These are phyloP conservation scores for Peromyscus melanophrys DNA, from an alignment of 2,797 vertebrate species.

Conservation along the genomic window DNA sequence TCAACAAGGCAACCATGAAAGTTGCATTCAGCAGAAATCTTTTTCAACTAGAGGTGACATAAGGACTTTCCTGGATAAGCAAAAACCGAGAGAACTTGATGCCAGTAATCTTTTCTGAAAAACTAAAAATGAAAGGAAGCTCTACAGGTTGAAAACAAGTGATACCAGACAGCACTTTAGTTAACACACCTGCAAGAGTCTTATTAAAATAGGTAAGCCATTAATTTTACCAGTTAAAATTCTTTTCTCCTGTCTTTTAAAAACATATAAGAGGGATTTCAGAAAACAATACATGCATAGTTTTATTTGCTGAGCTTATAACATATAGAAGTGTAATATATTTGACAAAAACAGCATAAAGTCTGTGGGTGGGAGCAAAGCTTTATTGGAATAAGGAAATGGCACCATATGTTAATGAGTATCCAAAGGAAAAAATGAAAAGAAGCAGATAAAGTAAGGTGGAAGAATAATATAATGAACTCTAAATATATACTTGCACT, in stretches of 20 bases:
- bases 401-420: not conserved
- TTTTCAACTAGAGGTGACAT: slow-evolving; percentile 3
- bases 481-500: not conserved
- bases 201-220: not conserved
- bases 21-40: not conserved
- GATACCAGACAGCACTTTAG: not conserved
- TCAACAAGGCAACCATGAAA: not conserved
- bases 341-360: slow-evolving; percentile 60
- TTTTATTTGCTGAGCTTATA: slow-evolving; percentile 45
- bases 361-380: not conserved
- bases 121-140: not conserved
- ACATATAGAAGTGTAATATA: slow-evolving; percentile 11
- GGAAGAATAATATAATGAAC: slow-evolving; percentile 24
- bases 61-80: not conserved
- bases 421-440: not conserved
- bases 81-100: not conserved
- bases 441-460: slow-evolving; percentile 5
- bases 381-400: slow-evolving; percentile 11
- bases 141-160: slow-evolving; percentile 1
- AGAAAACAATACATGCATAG: slow-evolving; percentile 52
- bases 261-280: slow-evolving; percentile 24
- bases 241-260: not conserved
- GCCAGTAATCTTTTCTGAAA: not conserved
- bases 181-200: not conserved
- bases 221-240: slow-evolving; percentile 10